These are phyloP conservation scores for Ceuthmochares aereus DNA, from an alignment of 2,113 vertebrate genomes.

Conservation along the genomic window DNA sequence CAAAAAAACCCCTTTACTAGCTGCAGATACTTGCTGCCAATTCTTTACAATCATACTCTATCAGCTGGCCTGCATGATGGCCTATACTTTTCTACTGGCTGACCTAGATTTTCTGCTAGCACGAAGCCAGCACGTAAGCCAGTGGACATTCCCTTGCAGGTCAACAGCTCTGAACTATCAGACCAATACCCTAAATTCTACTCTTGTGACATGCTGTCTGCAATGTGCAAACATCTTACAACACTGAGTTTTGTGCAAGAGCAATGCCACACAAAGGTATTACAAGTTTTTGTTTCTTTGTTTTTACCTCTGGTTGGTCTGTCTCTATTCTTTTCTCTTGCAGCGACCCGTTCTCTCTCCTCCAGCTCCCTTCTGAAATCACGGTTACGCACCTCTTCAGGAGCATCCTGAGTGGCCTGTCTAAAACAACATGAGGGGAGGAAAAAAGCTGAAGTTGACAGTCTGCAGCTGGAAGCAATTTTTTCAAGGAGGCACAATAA, in stretches of 20 bases:
- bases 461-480: background rate
- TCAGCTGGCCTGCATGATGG: background rate
- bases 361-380: constrained; percentile 97
- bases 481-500: background rate
- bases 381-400: constrained; percentile 93
- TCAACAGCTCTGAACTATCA: background rate
- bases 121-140: background rate
- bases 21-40: background rate
- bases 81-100: background rate
- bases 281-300: background rate
- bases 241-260: background rate
- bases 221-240: background rate
- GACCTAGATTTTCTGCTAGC: background rate
- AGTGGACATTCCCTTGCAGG: background rate
- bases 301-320: constrained; percentile 88
- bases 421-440: constrained; percentile 46
- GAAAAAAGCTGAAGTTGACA: background rate
- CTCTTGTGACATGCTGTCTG: background rate
- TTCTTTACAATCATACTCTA: background rate
- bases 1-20: background rate
- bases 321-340: constrained; percentile 91
- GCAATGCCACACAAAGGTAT: background rate
- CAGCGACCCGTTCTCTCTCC: constrained; percentile 90
- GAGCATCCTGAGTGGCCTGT: constrained; percentile 94
- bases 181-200: background rate